A percentile compares a stretch with the other conserved stretches of the same genome.
phyloP scores from a whole-genome alignment of 2,113 vertebrate genomes.

The Lycocorax pyrrhopterus region DNA sequence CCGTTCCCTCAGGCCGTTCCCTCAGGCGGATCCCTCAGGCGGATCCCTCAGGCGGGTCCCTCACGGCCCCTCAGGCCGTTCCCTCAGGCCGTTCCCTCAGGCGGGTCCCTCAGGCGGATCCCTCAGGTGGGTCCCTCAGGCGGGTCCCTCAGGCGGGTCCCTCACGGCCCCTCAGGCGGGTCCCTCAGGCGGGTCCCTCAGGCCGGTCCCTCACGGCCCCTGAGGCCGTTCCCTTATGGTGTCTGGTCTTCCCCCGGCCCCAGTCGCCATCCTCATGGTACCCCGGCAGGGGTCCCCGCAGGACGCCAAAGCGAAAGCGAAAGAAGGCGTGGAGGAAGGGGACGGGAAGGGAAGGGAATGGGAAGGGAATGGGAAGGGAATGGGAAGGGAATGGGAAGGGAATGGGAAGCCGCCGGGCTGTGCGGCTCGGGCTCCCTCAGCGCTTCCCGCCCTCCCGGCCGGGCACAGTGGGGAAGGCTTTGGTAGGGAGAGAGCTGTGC shows the following conservation, averaged over 20 bases:
- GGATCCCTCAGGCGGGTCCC: not conserved
- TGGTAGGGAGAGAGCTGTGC: not conserved
- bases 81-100: no score
- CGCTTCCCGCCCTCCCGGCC: not conserved
- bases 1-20: not conserved
- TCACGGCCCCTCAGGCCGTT: not conserved
- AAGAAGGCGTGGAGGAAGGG: not conserved
- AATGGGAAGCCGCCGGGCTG: not conserved
- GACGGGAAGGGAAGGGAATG: not conserved
- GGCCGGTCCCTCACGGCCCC: not conserved
- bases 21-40: not conserved
- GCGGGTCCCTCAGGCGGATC: no score
- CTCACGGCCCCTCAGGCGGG: not conserved
- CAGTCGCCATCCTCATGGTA: not conserved
- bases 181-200: not conserved
- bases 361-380: not conserved
- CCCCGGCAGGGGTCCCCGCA: not conserved
- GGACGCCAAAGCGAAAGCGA: not conserved
- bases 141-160: not conserved
- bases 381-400: not conserved
- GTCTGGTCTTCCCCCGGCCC: not conserved
- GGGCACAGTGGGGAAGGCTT: not conserved
- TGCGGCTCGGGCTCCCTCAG: not conserved
- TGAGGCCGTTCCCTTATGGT: not conserved
- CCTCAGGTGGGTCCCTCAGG: no score